These are phyloP conservation scores for Eilema griseolum DNA, from an alignment of 2,888 invertebrate species.

Conservation along the genomic window DNA sequence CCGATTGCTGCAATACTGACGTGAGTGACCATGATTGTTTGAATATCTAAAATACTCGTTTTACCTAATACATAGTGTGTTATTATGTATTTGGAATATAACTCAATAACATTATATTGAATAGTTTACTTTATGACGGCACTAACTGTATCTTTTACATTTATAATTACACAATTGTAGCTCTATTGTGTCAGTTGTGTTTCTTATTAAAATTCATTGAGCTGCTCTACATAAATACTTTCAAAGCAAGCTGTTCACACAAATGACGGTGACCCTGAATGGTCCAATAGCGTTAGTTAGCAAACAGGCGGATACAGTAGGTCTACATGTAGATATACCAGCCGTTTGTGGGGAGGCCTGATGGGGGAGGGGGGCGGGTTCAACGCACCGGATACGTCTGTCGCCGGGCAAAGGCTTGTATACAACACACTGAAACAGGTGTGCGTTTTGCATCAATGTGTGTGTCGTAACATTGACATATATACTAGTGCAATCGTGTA, in stretches of 20 bases:
- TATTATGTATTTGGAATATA: neutral
- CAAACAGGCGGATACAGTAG: constrained; percentile 64
- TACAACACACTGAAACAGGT: constrained; percentile 73
- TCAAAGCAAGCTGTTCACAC: constrained; percentile 58
- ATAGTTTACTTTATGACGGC: constrained; percentile 26
- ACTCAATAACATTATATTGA: constrained; percentile 33
- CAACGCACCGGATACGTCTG: constrained; percentile 85
- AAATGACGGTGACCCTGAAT: constrained; percentile 64
- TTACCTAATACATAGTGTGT: neutral
- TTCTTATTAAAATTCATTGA: constrained; percentile 49
- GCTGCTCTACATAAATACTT: constrained; percentile 43
- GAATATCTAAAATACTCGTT: neutral
- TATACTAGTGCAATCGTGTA: constrained; percentile 73
- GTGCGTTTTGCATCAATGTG: constrained; percentile 64
- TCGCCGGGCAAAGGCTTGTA: constrained; percentile 72
- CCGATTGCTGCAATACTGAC: too few species aligned
- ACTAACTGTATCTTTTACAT: constrained; percentile 37
- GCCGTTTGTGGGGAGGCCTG: constrained; percentile 56
- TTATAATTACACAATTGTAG: constrained; percentile 49
- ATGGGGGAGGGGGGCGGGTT: constrained; percentile 70
- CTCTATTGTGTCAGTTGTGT: constrained; percentile 42
- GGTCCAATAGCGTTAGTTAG: constrained; percentile 64
- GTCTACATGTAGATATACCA: constrained; percentile 59
- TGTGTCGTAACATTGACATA: constrained; percentile 84
- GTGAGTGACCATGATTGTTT: too few species aligned